Evolutionary conservation across 2,888 invertebrate species (phyloP), one percentile per base, ranked within the genome.

Genomic region (Pterostichus niger): DNA sequence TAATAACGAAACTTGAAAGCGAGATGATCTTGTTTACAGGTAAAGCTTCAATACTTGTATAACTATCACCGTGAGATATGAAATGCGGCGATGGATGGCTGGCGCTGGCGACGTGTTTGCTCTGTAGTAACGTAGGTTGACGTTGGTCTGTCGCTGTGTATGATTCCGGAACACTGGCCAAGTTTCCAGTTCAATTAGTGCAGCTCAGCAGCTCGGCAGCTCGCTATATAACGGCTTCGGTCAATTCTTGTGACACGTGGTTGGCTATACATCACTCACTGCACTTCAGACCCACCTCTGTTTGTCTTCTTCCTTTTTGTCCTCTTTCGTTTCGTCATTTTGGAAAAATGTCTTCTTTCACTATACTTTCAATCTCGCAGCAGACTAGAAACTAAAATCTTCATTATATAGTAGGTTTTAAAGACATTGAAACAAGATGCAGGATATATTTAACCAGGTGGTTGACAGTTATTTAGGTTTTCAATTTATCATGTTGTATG

Each of bases 121-220:
- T n/a, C 49, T 11, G 11, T n/a, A 49, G 6, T 49, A 49, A 49
- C 49, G 13, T 13, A 49, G 13, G 49, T 49, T 49, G 49, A 49
- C 49, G 49, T 11, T 49, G 49, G 49, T 49, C 49, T 49, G 49
- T 49, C n/a, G 59, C 15, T 59, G 77, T 40, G 61, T 61, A 78
- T 61, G 78, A 78, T 78, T 78, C 78, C 78, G 78, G 78, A 64
- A 59, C 78, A 78, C 44, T 78, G 78, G 61, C 61, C 61, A 17
- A 15, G 44, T 46, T 78, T 78, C 78, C 59, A 61, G 61, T 78
- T 78, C 78, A 78, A 78, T 78, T 78, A 78, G 44, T 56, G 44
- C 11, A 2, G 49, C 49, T 49, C 49, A 49, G 49, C 13, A 49
- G 49, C 49, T n/a, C 49, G 49, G 40, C 9, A 75, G 13, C 49